phyloP scores from a whole-genome alignment of 2,797 vertebrate species.

The Neoniphon sammara region DNA sequence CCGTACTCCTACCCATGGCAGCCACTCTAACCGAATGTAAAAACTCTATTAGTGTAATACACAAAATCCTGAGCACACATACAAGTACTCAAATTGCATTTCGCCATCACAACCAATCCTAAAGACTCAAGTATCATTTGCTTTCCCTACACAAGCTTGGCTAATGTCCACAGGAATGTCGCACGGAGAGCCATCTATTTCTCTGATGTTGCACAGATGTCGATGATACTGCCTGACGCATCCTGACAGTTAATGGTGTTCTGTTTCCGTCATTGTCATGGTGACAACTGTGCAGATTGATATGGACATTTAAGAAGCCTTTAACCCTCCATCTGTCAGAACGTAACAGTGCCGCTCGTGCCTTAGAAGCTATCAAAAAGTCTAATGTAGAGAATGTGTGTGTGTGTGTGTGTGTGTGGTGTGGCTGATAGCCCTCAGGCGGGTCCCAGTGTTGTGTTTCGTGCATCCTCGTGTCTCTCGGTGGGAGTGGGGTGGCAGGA shows the following conservation, averaged over 20 bases:
- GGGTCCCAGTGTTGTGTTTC: conserved; percentile 67
- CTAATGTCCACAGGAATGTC: conserved; percentile 64
- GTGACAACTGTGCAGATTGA: conserved; percentile 83
- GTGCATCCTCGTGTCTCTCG: conserved; percentile 42
- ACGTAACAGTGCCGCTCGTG: conserved; percentile 65
- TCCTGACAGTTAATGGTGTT: conserved; percentile 74
- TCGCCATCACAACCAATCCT: not conserved
- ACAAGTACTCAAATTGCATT: conserved; percentile 11
- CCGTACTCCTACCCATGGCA: not conserved
- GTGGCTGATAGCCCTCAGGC: conserved; percentile 50
- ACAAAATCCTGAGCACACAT: not conserved
- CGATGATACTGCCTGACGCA: conserved; percentile 58
- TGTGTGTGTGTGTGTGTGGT: conserved; percentile 24
- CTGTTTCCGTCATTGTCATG: conserved; percentile 80
- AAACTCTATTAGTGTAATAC: not conserved
- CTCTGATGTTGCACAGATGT: conserved; percentile 76
- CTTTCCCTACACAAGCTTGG: conserved; percentile 13
- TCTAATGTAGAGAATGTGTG: conserved; percentile 29
- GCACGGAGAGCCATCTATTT: conserved; percentile 68
- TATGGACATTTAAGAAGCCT: conserved; percentile 83
- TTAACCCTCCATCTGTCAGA: conserved; percentile 79
- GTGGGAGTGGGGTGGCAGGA: conserved; percentile 31
- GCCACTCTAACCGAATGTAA: not conserved
- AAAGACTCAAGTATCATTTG: not conserved
- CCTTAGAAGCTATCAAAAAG: conserved; percentile 62